Percentiles rank a stretch among this genome's conserved stretches.
Conservation (phyloP, 2,113 vertebrate genomes). For the Hyperoodon ampullatus region DNA sequence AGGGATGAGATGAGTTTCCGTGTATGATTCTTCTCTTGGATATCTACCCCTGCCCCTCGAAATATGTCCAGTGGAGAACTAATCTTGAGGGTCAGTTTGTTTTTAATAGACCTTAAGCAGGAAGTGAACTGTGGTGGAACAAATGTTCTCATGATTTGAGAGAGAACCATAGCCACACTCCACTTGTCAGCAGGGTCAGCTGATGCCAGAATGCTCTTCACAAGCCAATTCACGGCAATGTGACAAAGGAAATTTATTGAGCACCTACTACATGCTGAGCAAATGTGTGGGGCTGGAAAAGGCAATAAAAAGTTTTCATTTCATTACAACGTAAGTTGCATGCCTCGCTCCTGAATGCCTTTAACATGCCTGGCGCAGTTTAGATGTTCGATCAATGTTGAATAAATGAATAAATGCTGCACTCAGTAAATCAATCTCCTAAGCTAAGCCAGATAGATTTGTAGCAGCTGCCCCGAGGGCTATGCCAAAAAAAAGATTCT, state of each 20-base stretch:
- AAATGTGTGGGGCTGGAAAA: constrained; percentile 8
- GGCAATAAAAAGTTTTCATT: neutral
- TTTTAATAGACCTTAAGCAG: constrained; percentile 59
- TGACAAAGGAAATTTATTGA: constrained; percentile 35
- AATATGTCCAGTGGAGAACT: neutral
- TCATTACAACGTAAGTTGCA: constrained; percentile 8
- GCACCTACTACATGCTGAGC: constrained; percentile 35
- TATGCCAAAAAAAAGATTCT: neutral
- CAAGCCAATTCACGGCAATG: neutral
- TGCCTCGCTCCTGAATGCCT: constrained; percentile 10
- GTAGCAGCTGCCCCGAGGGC: neutral
- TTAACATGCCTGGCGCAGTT: constrained; percentile 4
- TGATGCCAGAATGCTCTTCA: constrained; percentile 25
- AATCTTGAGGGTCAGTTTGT: constrained; percentile 16
- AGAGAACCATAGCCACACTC: neutral
- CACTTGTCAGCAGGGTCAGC: neutral
- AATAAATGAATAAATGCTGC: constrained; percentile 64
- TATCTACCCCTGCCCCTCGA: neutral
- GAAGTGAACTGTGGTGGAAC: constrained; percentile 38
- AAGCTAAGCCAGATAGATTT: neutral
- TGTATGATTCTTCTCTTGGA: neutral
- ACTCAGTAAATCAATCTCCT: neutral
- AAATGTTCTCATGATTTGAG: constrained; percentile 56
- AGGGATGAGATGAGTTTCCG: neutral
- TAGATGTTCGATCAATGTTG: constrained; percentile 54